phyloP scores from a whole-genome alignment of 1,140 invertebrate genomes.

The Aleiodes sp. region DNA sequence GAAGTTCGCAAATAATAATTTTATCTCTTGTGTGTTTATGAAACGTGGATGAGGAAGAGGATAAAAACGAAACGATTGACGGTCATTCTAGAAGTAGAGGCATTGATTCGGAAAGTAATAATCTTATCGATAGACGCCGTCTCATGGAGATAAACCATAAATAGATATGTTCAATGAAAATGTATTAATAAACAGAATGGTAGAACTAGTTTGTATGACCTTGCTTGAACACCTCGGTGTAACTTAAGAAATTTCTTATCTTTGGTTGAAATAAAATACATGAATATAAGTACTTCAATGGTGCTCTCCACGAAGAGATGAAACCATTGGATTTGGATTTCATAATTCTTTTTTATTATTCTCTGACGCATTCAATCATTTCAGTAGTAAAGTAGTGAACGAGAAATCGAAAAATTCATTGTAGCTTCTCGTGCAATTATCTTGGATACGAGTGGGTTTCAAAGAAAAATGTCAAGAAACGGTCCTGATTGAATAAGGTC shows the following conservation, averaged over 20 bases:
- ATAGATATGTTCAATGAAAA: neutral
- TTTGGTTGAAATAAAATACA: neutral
- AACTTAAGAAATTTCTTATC: conserved; percentile 3
- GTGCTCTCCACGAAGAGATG: neutral
- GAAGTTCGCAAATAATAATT: neutral
- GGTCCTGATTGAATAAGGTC: neutral
- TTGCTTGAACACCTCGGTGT: neutral
- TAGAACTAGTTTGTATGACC: neutral
- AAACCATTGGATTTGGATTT: neutral
- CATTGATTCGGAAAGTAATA: neutral
- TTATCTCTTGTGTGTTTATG: neutral
- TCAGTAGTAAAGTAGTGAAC: neutral
- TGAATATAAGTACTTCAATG: neutral
- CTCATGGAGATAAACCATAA: neutral
- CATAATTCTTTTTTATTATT: too few relatives aligned
- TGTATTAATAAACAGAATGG: neutral
- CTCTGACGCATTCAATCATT: too few relatives aligned
- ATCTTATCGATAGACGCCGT: neutral
- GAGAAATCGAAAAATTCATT: neutral
- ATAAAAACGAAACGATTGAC: neutral
- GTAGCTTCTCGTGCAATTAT: neutral
- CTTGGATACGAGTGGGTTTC: neutral
- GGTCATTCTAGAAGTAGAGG: neutral
- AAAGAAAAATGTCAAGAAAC: neutral
- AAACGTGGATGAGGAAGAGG: neutral